Evolutionary conservation across 2,113 vertebrate genomes (phyloP).

Genomic region (Sterrhoptilus dennistouni): DNA sequence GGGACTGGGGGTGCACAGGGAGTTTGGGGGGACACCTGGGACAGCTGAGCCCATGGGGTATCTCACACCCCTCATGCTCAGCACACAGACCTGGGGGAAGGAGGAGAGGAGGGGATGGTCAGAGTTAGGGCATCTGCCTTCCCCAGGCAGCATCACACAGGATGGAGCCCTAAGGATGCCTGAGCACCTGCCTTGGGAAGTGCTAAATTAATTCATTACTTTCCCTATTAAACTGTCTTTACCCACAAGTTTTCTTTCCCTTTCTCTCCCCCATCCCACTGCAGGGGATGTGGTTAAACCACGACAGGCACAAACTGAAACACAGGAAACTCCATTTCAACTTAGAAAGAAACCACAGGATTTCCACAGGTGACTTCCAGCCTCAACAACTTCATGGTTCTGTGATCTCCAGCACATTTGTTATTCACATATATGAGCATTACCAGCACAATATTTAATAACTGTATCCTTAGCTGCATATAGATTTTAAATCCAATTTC

Average conservation of each 20-base stretch:
- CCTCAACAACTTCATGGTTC: not conserved
- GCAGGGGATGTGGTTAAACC: not conserved
- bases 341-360: accelerated
- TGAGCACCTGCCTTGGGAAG: not conserved
- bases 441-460: not conserved
- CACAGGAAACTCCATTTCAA: not conserved
- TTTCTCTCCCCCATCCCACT: not conserved
- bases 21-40: not conserved
- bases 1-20: not conserved
- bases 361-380: not conserved
- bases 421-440: not conserved
- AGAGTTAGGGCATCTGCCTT: not conserved
- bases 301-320: not conserved
- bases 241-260: too few relatives aligned
- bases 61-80: not conserved
- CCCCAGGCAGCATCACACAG: accelerated
- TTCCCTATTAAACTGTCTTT: not conserved
- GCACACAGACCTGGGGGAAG: not conserved
- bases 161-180: not conserved
- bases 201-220: accelerated
- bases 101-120: not conserved
- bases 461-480: not conserved
- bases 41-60: not conserved
- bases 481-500: constrained; percentile 14
- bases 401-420: not conserved